These are phyloP conservation scores for Apamea monoglypha DNA, from an alignment of 2,888 invertebrate species.

Conservation along the genomic window DNA sequence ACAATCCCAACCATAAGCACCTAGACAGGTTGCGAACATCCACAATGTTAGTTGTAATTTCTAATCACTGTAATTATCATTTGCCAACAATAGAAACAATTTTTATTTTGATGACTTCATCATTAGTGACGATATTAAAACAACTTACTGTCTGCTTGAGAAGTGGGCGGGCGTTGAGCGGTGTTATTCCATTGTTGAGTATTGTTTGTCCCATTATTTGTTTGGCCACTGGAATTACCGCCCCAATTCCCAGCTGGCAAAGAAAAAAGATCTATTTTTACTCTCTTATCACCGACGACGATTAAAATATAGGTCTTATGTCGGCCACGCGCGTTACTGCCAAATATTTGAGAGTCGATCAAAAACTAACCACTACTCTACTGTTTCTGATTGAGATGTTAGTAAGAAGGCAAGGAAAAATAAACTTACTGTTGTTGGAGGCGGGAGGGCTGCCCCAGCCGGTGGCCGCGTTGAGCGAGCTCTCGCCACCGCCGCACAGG, in stretches of 20 bases:
- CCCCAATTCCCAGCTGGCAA: conserved; percentile 89
- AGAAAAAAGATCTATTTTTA: conserved; percentile 69
- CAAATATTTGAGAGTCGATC: conserved; percentile 53
- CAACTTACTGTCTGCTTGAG: conserved; percentile 88
- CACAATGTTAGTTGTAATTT: conserved; percentile 57
- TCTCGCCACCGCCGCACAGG: conserved; percentile 95
- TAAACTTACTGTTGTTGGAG: conserved; percentile 89
- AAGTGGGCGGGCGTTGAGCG: conserved; percentile 88
- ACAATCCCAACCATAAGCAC: conserved; percentile 68
- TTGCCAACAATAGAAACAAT: conserved; percentile 65
- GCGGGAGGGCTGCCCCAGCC: conserved; percentile 95
- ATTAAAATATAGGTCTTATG: conserved; percentile 57
- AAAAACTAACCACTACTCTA: conserved; percentile 46
- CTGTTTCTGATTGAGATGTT: conserved; percentile 35
- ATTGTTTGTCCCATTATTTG: conserved; percentile 86
- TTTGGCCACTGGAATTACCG: conserved; percentile 85
- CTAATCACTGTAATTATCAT: conserved; percentile 64
- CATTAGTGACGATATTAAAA: conserved; percentile 68
- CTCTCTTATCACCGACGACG: conserved; percentile 59
- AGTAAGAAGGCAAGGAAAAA: conserved; percentile 32
- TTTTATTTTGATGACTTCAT: conserved; percentile 72
- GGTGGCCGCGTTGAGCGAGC: conserved; percentile 94
- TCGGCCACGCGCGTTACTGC: conserved; percentile 56
- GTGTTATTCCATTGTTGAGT: conserved; percentile 89
- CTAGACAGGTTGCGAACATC: conserved; percentile 45